Evolutionary conservation across 53 echinoderm and acorn worm species (phyloP), one percentile per base, ranked within the genome.

Genomic region (Hippasteria phrygiana): DNA sequence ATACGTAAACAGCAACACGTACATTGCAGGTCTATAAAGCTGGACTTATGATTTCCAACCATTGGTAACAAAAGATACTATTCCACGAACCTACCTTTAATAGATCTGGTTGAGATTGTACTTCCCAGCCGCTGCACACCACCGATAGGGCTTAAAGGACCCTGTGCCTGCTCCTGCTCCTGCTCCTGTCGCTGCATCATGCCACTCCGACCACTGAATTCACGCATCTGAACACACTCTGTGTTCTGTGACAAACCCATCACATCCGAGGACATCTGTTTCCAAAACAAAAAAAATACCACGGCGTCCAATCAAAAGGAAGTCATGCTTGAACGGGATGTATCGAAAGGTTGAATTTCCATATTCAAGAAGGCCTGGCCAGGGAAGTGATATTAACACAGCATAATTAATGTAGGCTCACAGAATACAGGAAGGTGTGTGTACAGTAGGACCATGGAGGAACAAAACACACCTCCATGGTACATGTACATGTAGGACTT

Each of bases 151-250:
- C 90, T 73, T 1, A 90, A 82, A 53, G 90, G 90, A n/a, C 73
- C 69, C 33, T 70, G 47, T 17, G 42, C 73, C 74, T 62, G 74
- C 62, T 73, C 43, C 56, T 74, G 66, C 54, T 71, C 71, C 51
- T 67, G 53, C 22, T 36, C 50, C 38, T 71, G 85, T 69, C 38
- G 69, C 85, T 85, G 85, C 85, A 85, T 85, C 85, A 85, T 85
- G 70, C 85, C 70, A 6, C 85, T 70, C 37, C 85, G 85, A 27
- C 85, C 85, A 24, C 85, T 85, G 85, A 85, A 47, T 10, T 24
- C 53, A 71, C 85, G 85, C 85, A 85, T 85, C 85, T 85, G 85
- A 85, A 85, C 71, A 85, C 85, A 69, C 71, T 85, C 85, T 22
- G 54, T 47, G 51, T 35, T 41, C 35, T 22, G 50, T 51, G 85